Conservation (phyloP, 2,797 vertebrate genomes). For the Sibirionetta formosa region DNA sequence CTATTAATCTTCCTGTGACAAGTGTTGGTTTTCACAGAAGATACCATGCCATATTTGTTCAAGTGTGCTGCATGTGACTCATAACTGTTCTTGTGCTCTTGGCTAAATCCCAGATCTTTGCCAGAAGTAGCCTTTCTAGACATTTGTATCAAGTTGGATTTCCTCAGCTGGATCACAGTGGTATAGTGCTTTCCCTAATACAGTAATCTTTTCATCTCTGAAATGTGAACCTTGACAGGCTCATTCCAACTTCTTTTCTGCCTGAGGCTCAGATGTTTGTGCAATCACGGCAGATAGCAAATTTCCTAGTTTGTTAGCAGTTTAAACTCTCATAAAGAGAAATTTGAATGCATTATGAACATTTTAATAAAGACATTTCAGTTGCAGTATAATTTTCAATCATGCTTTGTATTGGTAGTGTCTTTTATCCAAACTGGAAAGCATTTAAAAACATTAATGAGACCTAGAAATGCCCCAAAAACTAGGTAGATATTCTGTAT, state of each 20-base stretch:
- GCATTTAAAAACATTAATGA: not conserved
- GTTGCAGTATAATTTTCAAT: not conserved
- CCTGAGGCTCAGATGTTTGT: conserved; percentile 3
- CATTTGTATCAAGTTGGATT: conserved; percentile 78
- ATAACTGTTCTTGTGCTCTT: conserved; percentile 74
- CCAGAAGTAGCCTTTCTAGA: conserved; percentile 78
- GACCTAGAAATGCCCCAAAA: not conserved
- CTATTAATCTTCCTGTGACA: conserved; percentile 71
- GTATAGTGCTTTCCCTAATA: conserved; percentile 83
- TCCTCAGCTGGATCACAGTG: conserved; percentile 66
- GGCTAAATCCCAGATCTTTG: conserved; percentile 77
- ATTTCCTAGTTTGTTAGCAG: not conserved
- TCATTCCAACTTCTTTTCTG: not conserved
- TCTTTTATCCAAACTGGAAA: not conserved
- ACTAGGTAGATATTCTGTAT: not conserved
- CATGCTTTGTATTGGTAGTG: not conserved
- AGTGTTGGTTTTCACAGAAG: conserved; percentile 72
- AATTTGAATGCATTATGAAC: not conserved
- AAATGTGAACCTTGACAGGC: conserved; percentile 50
- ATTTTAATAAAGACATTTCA: not conserved
- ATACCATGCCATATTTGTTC: conserved; percentile 87
- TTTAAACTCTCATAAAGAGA: conserved; percentile 41
- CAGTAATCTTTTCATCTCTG: conserved; percentile 79
- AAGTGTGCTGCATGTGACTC: conserved; percentile 82
- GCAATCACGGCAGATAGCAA: not conserved